Base-by-base conservation (phyloP, 2,797 vertebrate genomes). In the Arctocebus calabarensis region DNA sequence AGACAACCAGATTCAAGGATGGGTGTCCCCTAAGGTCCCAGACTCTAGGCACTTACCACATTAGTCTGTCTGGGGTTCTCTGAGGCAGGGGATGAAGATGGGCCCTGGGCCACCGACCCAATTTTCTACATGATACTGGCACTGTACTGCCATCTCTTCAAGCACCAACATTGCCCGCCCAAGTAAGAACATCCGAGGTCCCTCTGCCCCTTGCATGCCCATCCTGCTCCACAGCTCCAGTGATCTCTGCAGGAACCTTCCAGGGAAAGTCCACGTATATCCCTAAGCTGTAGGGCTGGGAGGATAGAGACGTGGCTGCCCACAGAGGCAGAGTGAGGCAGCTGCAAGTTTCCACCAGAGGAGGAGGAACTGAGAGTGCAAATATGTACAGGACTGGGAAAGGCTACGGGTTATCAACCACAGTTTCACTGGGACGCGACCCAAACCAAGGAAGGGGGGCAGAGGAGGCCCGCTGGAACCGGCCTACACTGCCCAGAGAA, bases 371-470 rank as follows among this genome's bases (percentile, higher is more conserved):
- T 0, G 16, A 94, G 79, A 94, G 82, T 7, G 83, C 91, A 90
- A 96, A 90, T n/a, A 94, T 32, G 83, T 40, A 71, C 94, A 7
- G 9, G 94, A 97, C 86, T 0, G 8, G 93, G 93, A 87, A 88
- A 88, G 95, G 95, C 12, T 14, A n/a, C 10, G 74, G 96, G 97
- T 97, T 97, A 96, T 93, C n/a, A n/a, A 94, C 81, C 61, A 84
- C 1, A 94, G 98, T 98, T 98, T 97, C 97, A 91, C 97, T 97
- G 98, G 98, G 98, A 97, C 0, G 0, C 2, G 1, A 59, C 91
- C 96, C 98, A 94, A 97, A 70, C 0, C 1, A 55, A 73, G 81
- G 12, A 0, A 14, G 70, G 79, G 85, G 79, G 88, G 83, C 16
- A 57, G 61, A 45, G 12, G 0, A 11, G 70, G 90, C 90, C 0